Conservation (phyloP, 64 coral and sea anemone species). For the Stichodactyla helianthus region DNA sequence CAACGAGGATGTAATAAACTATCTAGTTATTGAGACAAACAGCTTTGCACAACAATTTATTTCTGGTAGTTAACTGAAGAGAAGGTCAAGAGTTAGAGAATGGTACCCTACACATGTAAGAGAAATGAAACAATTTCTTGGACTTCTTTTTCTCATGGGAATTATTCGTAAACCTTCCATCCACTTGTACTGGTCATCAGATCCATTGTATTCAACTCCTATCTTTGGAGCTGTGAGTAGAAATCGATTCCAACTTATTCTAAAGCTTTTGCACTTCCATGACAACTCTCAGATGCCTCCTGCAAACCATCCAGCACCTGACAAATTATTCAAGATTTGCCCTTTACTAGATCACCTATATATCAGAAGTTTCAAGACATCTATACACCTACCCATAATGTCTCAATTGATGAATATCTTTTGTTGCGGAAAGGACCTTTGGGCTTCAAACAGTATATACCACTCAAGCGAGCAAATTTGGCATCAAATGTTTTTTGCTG, state of each 20-base stretch:
- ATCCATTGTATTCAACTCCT: constrained; percentile 1
- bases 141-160: constrained; percentile 22
- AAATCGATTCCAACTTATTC: constrained; percentile 13
- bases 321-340: constrained; percentile 21
- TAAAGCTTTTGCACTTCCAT: constrained; percentile 36
- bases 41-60: neutral
- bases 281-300: neutral
- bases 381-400: neutral
- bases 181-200: constrained; percentile 24
- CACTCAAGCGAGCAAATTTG: constrained; percentile 26
- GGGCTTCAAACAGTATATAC: constrained; percentile 45
- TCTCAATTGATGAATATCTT: constrained; percentile 26
- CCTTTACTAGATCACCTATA: constrained; percentile 19
- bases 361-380: constrained; percentile 3
- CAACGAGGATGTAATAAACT: constrained; percentile 8
- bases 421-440: constrained; percentile 30
- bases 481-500: constrained; percentile 26
- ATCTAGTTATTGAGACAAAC: constrained; percentile 19
- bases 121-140: constrained; percentile 39
- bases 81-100: neutral
- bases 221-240: constrained; percentile 25
- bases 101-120: constrained; percentile 11
- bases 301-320: neutral
- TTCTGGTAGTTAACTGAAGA: neutral
- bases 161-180: constrained; percentile 24